phyloP scores from a whole-genome alignment of 2,797 vertebrate species.

The Vultur gryphus region DNA sequence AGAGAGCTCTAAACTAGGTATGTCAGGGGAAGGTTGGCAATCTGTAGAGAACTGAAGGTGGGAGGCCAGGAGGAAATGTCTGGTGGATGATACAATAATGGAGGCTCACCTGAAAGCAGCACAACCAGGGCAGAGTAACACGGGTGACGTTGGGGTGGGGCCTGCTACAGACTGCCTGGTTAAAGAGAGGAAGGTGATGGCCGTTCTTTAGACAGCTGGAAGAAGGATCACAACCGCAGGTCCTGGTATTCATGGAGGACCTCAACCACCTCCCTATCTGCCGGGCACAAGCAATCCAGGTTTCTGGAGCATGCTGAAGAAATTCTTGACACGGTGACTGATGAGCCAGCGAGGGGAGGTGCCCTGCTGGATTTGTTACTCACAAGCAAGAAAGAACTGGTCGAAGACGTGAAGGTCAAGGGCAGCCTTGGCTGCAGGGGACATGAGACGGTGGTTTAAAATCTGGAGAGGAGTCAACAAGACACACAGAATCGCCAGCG shows the following conservation, averaged over 20 bases:
- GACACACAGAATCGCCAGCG: background rate
- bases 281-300: background rate
- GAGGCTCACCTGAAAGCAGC: background rate
- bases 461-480: background rate
- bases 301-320: background rate
- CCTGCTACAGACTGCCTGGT: background rate
- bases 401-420: background rate
- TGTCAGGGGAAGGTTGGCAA: background rate
- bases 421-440: background rate
- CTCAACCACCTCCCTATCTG: background rate
- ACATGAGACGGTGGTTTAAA: background rate
- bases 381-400: background rate
- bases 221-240: background rate
- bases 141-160: background rate
- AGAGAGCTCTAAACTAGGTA: background rate
- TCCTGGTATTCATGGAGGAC: background rate
- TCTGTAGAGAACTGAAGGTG: background rate
- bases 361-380: background rate
- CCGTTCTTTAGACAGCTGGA: background rate
- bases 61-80: background rate
- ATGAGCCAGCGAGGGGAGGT: background rate
- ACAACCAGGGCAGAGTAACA: background rate
- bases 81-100: background rate
- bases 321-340: background rate
- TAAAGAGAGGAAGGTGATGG: background rate